Base-by-base conservation (phyloP, 2,888 invertebrate genomes). In the Priapulus caudatus region DNA sequence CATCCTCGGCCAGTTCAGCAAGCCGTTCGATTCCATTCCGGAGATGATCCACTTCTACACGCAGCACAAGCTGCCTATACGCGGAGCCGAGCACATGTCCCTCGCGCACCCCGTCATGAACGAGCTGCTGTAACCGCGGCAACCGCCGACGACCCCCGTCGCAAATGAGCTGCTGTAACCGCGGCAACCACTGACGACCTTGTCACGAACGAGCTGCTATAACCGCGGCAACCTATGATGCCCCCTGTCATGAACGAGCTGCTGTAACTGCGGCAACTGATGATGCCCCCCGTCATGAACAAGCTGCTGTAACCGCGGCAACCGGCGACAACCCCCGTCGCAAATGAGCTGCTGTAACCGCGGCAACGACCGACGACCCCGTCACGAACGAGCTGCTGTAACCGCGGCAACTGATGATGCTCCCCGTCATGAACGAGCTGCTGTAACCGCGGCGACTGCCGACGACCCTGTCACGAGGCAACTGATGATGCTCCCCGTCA, bases 51-150 rank as follows among this genome's bases (percentile, higher is more conserved):
- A 85, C 61, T 90, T 92, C 72, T 93, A 92, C 73, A 87, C 91
- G 58, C 79, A 86, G 51, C 89, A 91, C 74, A 82, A 89, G 64
- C 80, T 95, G 61, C 93, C 93, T 48, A 91, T 95, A 52, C 80
- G 90, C 60, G 92, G 93, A 51, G 92, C 92, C 20, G 92, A 92
- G 71, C 92, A 93, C 73, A 92, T 95, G 85, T 87, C 89, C 69
- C 80, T 95, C 58, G 79, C 89, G 59, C 86, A 90, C 70, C 93
- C 93, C 48, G 82, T 93, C 56, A 85, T 86, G 65, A 87, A 84
- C 64, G 87, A 87, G 71, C 77, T 90, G 60, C 78, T 81, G 72
- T 80, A 75, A 60, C 44, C 52, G n/a, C n/a, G n/a, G n/a, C n/a
- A n/a, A n/a, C 89, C 69, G 80, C 95, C 58, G 79, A 89, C 59